Percentiles rank a stretch among this genome's conserved stretches.
Evolutionary conservation across 2,113 vertebrate species (phyloP).

Genomic region (Oryzias javanicus): DNA sequence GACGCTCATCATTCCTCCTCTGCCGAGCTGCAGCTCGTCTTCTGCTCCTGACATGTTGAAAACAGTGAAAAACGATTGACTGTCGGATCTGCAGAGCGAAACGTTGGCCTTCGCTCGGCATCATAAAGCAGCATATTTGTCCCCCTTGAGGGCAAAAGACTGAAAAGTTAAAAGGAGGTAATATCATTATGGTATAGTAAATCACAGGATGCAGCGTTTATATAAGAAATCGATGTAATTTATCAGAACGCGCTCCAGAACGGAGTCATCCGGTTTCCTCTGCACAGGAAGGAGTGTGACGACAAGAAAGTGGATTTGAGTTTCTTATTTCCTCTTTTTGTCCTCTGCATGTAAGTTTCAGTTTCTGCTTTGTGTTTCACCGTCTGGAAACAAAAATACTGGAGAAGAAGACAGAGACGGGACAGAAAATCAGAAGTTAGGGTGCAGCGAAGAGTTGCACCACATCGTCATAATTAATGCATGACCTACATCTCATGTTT

Average conservation of each 20-base stretch:
- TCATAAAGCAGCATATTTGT: conserved; percentile 49
- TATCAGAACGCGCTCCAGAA: conserved; percentile 70
- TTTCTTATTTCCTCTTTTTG: conserved; percentile 67
- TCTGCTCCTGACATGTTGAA: conserved; percentile 69
- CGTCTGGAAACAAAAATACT: conserved; percentile 18
- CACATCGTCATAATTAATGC: too few relatives aligned
- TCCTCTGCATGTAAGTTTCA: conserved; percentile 31
- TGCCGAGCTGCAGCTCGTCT: conserved; percentile 43
- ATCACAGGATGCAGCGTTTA: conserved; percentile 63
- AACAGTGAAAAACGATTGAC: conserved; percentile 66
- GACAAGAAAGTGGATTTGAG: conserved; percentile 69
- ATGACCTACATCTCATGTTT: too few relatives aligned
- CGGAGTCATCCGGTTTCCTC: conserved; percentile 70
- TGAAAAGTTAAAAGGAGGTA: conserved; percentile 73
- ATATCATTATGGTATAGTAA: conserved; percentile 73
- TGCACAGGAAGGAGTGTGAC: conserved; percentile 70
- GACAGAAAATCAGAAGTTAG: too few relatives aligned
- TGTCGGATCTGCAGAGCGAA: conserved; percentile 59
- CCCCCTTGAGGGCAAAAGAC: conserved; percentile 50
- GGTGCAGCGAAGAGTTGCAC: too few relatives aligned
- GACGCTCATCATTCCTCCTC: conserved; percentile 40
- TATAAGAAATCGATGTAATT: conserved; percentile 75
- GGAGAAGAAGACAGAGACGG: conserved; percentile 22
- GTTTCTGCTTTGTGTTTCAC: conserved; percentile 33
- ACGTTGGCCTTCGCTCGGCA: conserved; percentile 63